These are phyloP conservation scores for Sebastes hopkinsi DNA, from an alignment of 2,797 vertebrate genomes.

Conservation along the genomic window DNA sequence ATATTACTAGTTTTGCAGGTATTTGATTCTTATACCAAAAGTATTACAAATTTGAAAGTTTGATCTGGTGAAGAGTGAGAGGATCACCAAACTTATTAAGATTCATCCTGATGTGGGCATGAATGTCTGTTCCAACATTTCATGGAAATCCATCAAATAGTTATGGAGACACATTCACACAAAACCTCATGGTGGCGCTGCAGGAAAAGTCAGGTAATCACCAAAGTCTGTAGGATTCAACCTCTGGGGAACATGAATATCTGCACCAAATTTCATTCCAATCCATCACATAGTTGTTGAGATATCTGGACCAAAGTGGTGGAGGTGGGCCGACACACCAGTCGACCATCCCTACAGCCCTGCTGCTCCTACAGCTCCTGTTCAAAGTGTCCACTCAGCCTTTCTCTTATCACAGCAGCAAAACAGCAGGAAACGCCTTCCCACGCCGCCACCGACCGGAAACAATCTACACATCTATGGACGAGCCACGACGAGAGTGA, in stretches of 20 bases:
- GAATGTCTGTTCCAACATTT: no score
- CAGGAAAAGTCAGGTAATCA: neutral
- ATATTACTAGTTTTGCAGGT: no score
- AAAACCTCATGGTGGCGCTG: neutral
- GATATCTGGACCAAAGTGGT: neutral
- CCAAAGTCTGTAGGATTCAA: neutral
- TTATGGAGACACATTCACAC: no score
- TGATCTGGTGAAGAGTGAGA: no score
- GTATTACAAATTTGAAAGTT: no score
- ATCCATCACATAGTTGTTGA: neutral
- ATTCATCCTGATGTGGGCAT: no score
- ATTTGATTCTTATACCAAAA: no score
- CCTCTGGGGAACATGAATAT: neutral
- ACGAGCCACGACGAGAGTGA: constrained; percentile 32
- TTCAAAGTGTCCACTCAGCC: constrained; percentile 45
- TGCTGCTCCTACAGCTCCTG: neutral
- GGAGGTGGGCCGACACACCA: neutral
- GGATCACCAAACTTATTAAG: no score
- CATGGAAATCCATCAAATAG: neutral
- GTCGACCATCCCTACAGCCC: neutral
- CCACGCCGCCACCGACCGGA: constrained; percentile 61
- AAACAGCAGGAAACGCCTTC: constrained; percentile 64
- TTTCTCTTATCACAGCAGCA: constrained; percentile 49
- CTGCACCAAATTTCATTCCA: neutral
- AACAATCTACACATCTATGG: constrained; percentile 70